Percentiles rank a stretch among this genome's conserved stretches.
These are phyloP conservation scores for Erythrolamprus reginae DNA, from an alignment of 2,113 vertebrate genomes.

Conservation along the genomic window DNA sequence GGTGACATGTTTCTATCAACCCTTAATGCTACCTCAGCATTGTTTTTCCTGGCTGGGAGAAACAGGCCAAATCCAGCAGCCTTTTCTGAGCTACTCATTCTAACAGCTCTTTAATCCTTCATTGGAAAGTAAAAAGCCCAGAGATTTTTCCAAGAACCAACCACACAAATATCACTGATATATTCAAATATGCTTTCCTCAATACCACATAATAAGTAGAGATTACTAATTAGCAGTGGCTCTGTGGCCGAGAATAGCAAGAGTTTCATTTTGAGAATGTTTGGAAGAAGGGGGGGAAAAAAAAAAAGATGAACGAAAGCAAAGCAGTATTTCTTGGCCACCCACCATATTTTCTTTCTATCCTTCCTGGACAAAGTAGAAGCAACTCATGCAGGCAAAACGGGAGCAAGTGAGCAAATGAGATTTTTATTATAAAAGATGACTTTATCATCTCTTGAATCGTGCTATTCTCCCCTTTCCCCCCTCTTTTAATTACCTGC, in stretches of 20 bases:
- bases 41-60: not conserved
- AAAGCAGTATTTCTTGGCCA: not conserved
- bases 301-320: not conserved
- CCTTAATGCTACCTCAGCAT: not conserved
- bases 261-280: slow-evolving; percentile 13
- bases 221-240: slow-evolving; percentile 57
- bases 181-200: slow-evolving; percentile 33
- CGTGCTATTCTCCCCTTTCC: not conserved
- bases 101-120: slow-evolving; percentile 65
- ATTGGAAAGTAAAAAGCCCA: slow-evolving; percentile 55
- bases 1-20: slow-evolving; percentile 47
- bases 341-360: not conserved
- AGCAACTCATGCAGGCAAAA: not conserved
- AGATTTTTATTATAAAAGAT: slow-evolving; percentile 30
- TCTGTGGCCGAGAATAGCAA: slow-evolving; percentile 16
- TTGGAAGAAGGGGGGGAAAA: not conserved
- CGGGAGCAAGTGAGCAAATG: not conserved
- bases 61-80: not conserved
- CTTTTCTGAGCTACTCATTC: slow-evolving; percentile 50
- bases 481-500: slow-evolving; percentile 12
- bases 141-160: slow-evolving; percentile 46
- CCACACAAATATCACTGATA: slow-evolving; percentile 54
- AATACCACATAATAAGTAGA: slow-evolving; percentile 23
- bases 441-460: slow-evolving; percentile 25
- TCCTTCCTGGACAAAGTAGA: not conserved